Evolutionary conservation across 2,113 vertebrate species (phyloP), one percentile per base, ranked within the genome.

Genomic region (Mobula birostris): DNA sequence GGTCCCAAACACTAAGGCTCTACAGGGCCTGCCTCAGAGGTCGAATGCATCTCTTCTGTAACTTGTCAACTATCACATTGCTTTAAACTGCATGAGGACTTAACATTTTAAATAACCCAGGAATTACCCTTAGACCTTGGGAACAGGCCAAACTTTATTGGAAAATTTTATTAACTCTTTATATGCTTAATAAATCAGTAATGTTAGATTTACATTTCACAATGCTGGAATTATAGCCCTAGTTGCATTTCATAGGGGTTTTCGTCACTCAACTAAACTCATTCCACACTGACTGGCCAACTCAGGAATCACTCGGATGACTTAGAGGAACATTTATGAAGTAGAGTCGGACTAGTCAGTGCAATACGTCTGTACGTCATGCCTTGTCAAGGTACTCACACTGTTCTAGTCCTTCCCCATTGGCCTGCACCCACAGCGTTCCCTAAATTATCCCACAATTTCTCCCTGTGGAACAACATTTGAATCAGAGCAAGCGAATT

Each of bases 101-200:
- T 92, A 92, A 92, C 40, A 29, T 92, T 48, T 92, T 92, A 68
- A 92, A 70, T 92, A n/a, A 68, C 36, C 68, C 17, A 72, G 83
- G 58, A 63, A 24, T 58, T 56, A 58, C 11, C 11, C 27, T 27
- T 88, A 5, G 36, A 92, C 21, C 66, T 92, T 24, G 90, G 66
- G 66, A 92, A 92, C 72, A 32, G 72, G 68, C n/a, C 90, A 92
- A 92, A 11, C 32, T 72, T 72, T 21, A 92, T 70, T 92, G 63
- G 21, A 36, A 70, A 70, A 92, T 66, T 24, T 36, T 36, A 92
- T 88, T 63, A 88, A 88, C 82, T 85, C 48, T 72, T 92, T 92
- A 40, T 72, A 2, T 27, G 27, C 32, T 92, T 36, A 72, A 92
- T 72, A 92, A 92, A 92, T 92, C 36, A 92, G 90, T 32, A 24